Conservation (phyloP, 2,888 invertebrate genomes). For the Caenorhabditis macrosperma region DNA sequence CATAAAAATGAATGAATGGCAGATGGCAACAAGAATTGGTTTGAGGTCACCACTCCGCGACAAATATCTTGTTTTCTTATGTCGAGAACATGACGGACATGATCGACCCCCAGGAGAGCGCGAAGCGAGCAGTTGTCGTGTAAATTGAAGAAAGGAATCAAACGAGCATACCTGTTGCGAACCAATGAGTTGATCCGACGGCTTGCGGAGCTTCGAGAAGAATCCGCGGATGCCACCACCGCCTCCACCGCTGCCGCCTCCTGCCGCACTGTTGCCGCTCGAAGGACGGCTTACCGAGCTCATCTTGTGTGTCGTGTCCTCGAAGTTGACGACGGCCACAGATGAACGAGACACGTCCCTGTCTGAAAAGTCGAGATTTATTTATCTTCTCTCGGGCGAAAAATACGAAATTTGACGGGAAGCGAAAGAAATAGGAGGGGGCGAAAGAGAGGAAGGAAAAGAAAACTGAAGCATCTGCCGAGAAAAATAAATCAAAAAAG, state of each 20-base stretch:
- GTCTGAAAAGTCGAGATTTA: constrained; percentile 12
- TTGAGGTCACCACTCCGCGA: constrained; percentile 10
- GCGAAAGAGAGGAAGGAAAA: constrained; percentile 1
- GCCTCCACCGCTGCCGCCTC: constrained; percentile 56
- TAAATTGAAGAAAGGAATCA: too few species aligned
- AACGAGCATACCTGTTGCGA: constrained; percentile 50
- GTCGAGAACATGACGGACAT: constrained; percentile 21
- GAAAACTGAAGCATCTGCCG: constrained; percentile 8
- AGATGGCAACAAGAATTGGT: not conserved
- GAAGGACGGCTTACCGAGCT: constrained; percentile 60
- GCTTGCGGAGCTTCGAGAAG: constrained; percentile 78
- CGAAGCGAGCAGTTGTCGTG: constrained; percentile 6
- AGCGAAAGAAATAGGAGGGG: not conserved
- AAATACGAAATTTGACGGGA: not conserved
- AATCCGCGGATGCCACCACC: constrained; percentile 75
- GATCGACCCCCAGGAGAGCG: constrained; percentile 10
- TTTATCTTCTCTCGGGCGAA: not conserved
- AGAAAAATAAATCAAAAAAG: constrained; percentile 13
- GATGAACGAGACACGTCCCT: constrained; percentile 10
- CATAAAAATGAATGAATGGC: constrained; percentile 9
- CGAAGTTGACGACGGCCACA: constrained; percentile 30
- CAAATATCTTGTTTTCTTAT: constrained; percentile 17
- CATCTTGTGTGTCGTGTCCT: constrained; percentile 33
- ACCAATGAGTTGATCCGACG: constrained; percentile 68
- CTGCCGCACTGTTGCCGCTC: constrained; percentile 46